These are phyloP conservation scores for Xiphophorus maculatus DNA, from an alignment of 2,113 vertebrate genomes.

Conservation along the genomic window DNA sequence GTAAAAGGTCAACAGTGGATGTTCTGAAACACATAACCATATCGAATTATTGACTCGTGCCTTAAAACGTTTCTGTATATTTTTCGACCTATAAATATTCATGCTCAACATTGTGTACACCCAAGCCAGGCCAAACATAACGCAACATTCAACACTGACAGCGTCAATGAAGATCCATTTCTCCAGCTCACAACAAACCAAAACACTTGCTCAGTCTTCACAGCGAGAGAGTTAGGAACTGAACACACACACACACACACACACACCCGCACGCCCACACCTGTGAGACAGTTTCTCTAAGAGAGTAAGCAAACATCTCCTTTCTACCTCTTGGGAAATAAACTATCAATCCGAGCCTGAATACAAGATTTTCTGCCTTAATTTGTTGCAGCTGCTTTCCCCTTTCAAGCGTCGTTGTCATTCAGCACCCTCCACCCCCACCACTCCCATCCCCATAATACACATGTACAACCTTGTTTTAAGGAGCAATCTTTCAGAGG, in stretches of 20 bases:
- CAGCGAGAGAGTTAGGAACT: conserved; percentile 10
- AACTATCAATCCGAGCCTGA: conserved; percentile 43
- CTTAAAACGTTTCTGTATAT: neutral
- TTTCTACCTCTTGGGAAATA: conserved; percentile 15
- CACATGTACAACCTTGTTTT: conserved; percentile 57
- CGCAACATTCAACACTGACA: conserved; percentile 25
- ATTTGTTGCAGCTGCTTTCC: conserved; percentile 32
- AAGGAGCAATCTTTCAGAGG: conserved; percentile 67
- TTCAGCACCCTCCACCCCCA: conserved; percentile 6
- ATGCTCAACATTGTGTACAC: neutral
- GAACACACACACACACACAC: conserved; percentile 10
- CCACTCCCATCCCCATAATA: conserved; percentile 21
- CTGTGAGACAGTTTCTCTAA: conserved; percentile 1
- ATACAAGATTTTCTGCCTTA: conserved; percentile 34
- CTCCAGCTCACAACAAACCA: conserved; percentile 10
- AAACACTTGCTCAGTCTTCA: conserved; percentile 23
- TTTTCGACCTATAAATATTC: neutral
- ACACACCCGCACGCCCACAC: no score
- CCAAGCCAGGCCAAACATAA: conserved; percentile 11
- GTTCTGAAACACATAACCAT: neutral
- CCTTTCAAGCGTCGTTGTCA: neutral
- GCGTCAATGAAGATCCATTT: conserved; percentile 30
- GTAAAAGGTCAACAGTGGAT: neutral
- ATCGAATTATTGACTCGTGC: neutral
- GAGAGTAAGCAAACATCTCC: conserved; percentile 28